phyloP scores from a whole-genome alignment of 2,113 vertebrate species.

The Pterocles orientalis region DNA sequence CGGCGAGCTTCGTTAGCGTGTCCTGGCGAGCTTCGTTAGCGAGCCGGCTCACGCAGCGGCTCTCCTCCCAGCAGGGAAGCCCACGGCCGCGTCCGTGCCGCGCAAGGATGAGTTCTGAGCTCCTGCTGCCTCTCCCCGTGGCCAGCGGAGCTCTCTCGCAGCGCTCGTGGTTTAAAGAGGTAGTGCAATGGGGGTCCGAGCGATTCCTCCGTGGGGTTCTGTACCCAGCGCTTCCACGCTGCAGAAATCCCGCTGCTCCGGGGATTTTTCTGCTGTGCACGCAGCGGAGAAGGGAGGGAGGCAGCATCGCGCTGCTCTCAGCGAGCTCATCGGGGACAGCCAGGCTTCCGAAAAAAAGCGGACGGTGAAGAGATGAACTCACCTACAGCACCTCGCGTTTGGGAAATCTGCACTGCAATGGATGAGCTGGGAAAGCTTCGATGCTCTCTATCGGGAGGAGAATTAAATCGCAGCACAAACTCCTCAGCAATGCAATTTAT shows the following conservation, averaged over 20 bases:
- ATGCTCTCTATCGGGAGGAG: not conserved
- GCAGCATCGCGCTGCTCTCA: fast-evolving
- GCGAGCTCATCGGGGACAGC: fast-evolving
- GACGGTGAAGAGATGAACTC: not conserved
- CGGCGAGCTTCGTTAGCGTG: not conserved
- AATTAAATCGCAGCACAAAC: not conserved
- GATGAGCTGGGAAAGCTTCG: not conserved
- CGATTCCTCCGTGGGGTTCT: not conserved
- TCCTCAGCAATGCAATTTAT: not conserved
- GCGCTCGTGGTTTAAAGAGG: constrained; percentile 29
- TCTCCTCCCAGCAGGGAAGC: not conserved
- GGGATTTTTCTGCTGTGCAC: fast-evolving
- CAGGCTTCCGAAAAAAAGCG: not conserved
- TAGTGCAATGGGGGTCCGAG: not conserved
- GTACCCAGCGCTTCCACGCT: too few species aligned
- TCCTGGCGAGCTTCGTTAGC: not conserved
- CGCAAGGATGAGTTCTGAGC: not conserved
- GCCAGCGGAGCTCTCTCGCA: not conserved
- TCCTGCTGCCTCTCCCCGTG: not conserved
- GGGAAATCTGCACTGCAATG: not conserved
- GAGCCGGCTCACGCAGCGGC: not conserved
- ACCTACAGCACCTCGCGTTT: not conserved
- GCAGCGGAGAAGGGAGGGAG: fast-evolving
- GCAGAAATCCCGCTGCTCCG: not conserved
- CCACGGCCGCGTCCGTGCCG: not conserved